phyloP scores from a whole-genome alignment of 2,888 invertebrate genomes.

The Xylocampa areola region DNA sequence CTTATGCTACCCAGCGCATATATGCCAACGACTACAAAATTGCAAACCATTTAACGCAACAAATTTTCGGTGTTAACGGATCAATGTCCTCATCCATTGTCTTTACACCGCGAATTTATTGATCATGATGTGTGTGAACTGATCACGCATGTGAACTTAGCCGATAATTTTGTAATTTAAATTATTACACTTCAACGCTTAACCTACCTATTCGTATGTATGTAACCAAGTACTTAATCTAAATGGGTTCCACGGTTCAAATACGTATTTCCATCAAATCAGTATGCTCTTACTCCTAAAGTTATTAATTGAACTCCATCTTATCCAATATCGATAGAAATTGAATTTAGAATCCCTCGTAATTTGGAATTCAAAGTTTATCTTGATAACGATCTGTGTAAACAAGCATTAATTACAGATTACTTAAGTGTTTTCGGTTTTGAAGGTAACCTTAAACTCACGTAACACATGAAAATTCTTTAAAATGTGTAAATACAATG shows the following conservation, averaged over 20 bases:
- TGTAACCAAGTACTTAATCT: conserved; percentile 47
- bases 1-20: conserved; percentile 50
- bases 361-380: conserved; percentile 58
- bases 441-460: conserved; percentile 24
- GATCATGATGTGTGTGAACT: conserved; percentile 34
- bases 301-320: conserved; percentile 67
- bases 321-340: conserved; percentile 58
- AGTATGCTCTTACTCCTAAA: conserved; percentile 54
- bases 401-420: conserved; percentile 53
- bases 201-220: conserved; percentile 36
- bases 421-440: conserved; percentile 43
- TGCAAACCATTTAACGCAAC: conserved; percentile 42
- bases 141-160: conserved; percentile 33
- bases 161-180: conserved; percentile 43
- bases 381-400: conserved; percentile 50
- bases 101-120: conserved; percentile 15
- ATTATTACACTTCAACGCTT: conserved; percentile 40
- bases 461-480: conserved; percentile 16
- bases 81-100: conserved; percentile 28
- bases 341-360: conserved; percentile 62
- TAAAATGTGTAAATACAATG: conserved; percentile 32
- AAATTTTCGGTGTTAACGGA: conserved; percentile 40
- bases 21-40: conserved; percentile 29
- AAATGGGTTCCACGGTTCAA: conserved; percentile 46
- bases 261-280: conserved; percentile 47